Evolutionary conservation across 2,888 invertebrate species (phyloP).

Genomic region (Hirtodrosophila histrioides): DNA sequence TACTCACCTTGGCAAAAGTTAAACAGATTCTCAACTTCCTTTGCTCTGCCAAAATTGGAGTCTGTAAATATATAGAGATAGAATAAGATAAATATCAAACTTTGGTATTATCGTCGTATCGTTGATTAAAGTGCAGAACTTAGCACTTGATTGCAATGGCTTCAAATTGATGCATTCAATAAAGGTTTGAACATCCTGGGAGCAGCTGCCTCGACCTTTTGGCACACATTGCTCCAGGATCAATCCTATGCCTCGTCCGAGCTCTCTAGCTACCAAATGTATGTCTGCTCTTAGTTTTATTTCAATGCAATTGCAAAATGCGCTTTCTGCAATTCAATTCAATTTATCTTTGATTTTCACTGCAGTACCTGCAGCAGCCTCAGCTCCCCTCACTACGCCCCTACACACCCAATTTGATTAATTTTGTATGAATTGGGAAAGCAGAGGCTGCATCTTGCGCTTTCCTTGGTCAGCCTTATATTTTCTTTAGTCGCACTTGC

Average conservation of each 20-base stretch:
- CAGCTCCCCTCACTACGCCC: background rate
- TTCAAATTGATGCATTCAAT: slow-evolving; percentile 48
- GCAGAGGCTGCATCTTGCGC: background rate
- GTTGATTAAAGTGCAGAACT: slow-evolving; percentile 43
- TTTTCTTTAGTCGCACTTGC: slow-evolving; percentile 7
- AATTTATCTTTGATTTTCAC: slow-evolving; percentile 74
- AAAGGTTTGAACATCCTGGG: slow-evolving; percentile 1
- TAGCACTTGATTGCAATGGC: slow-evolving; percentile 40
- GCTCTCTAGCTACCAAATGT: background rate
- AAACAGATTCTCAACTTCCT: slow-evolving; percentile 9
- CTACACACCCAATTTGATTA: slow-evolving; percentile 43
- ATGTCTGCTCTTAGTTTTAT: slow-evolving; percentile 53
- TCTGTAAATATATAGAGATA: slow-evolving; percentile 33
- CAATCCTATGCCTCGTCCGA: background rate
- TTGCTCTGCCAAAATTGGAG: slow-evolving; percentile 22
- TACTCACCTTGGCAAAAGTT: slow-evolving; percentile 41
- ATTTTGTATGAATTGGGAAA: slow-evolving; percentile 58
- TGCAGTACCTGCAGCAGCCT: slow-evolving; percentile 13
- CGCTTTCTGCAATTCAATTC: slow-evolving; percentile 66
- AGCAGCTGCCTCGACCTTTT: slow-evolving; percentile 15
- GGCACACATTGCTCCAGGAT: slow-evolving; percentile 1
- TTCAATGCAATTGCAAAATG: slow-evolving; percentile 66
- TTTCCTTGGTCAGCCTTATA: slow-evolving; percentile 22
- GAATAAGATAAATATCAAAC: slow-evolving; percentile 28
- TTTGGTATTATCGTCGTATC: slow-evolving; percentile 17